phyloP scores from a whole-genome alignment of 2,888 invertebrate genomes.

The Acleris emargana region DNA sequence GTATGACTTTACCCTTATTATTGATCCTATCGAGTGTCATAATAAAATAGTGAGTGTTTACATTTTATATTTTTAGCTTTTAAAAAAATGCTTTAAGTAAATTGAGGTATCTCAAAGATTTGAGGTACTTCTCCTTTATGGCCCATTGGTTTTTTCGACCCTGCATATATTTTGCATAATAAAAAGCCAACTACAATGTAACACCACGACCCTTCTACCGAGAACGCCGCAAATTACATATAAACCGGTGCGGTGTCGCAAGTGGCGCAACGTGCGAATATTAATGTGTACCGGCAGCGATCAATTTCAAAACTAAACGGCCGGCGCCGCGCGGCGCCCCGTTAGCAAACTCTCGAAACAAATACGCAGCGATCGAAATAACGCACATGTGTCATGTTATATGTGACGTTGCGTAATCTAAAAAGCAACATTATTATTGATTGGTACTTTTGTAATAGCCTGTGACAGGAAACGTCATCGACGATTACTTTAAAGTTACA shows the following conservation, averaged over 20 bases:
- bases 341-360: neutral
- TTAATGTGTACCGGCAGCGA: neutral
- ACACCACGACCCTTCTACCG: neutral
- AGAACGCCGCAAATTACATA: neutral
- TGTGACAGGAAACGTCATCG: too few species aligned
- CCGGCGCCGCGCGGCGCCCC: neutral
- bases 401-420: slow-evolving; percentile 7
- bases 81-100: too few species aligned
- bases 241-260: slow-evolving; percentile 6
- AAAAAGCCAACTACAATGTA: neutral
- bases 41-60: too few species aligned
- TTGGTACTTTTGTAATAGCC: neutral
- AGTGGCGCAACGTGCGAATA: slow-evolving; percentile 8
- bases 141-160: too few species aligned
- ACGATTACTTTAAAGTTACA: too few species aligned
- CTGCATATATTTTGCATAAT: too few species aligned
- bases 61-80: too few species aligned
- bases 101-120: too few species aligned
- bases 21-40: too few species aligned
- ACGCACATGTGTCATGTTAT: neutral
- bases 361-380: neutral
- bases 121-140: too few species aligned
- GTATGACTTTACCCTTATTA: too few species aligned
- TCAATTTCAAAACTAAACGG: neutral
- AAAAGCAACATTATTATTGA: slow-evolving; percentile 1